Conservation (phyloP, 2,797 vertebrate species). For the Clarias fuscus region DNA sequence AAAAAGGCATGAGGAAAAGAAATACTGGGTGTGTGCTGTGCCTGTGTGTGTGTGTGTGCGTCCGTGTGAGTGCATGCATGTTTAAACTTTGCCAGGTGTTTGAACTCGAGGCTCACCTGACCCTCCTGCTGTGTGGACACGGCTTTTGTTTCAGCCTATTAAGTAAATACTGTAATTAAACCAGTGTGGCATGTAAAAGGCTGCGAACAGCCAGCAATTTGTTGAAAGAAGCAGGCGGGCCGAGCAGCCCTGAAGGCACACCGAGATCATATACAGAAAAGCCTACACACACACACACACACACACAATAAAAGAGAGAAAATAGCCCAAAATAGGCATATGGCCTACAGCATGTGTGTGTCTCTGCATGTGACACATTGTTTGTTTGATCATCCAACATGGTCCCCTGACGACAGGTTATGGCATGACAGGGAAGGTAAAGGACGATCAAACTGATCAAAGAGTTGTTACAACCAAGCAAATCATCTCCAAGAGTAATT, state of each 20-base stretch:
- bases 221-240: conserved; percentile 73
- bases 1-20: neutral
- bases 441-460: neutral
- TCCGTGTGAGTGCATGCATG: conserved; percentile 59
- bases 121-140: conserved; percentile 72
- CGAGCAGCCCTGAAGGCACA: conserved; percentile 67
- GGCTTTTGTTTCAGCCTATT: conserved; percentile 76
- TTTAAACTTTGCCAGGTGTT: conserved; percentile 68
- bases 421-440: neutral
- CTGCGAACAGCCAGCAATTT: conserved; percentile 78
- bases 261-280: conserved; percentile 62
- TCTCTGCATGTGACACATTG: conserved; percentile 44
- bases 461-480: neutral
- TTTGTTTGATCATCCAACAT: conserved; percentile 49
- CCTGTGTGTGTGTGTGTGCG: conserved; percentile 38
- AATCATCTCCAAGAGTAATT: neutral
- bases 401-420: neutral
- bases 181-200: conserved; percentile 69
- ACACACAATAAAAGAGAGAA: conserved; percentile 31
- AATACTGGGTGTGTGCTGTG: conserved; percentile 40
- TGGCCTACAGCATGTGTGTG: conserved; percentile 32
- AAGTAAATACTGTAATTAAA: conserved; percentile 81
- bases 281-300: neutral
- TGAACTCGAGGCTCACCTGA: conserved; percentile 74
- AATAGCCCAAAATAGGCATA: conserved; percentile 54